These are phyloP conservation scores for Microcaecilia unicolor DNA, from an alignment of 2,797 vertebrate genomes.

Conservation along the genomic window DNA sequence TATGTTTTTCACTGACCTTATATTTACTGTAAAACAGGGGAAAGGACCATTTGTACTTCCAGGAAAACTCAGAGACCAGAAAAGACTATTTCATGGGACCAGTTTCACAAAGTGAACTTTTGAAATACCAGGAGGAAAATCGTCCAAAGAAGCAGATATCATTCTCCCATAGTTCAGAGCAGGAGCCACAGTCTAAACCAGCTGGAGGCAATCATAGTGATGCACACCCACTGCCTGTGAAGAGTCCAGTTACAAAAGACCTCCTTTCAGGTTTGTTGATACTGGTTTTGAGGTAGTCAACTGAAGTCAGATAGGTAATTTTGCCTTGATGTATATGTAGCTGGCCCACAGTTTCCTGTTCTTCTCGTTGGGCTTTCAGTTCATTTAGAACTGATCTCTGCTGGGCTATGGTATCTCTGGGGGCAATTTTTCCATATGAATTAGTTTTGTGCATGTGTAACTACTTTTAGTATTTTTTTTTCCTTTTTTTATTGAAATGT, in stretches of 20 bases:
- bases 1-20: too few species aligned
- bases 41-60: conserved; percentile 68
- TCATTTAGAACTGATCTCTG: too few species aligned
- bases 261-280: conserved; percentile 67
- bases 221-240: conserved; percentile 12
- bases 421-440: too few species aligned
- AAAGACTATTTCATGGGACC: conserved; percentile 15
- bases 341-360: too few species aligned
- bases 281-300: too few species aligned
- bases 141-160: neutral
- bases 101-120: neutral
- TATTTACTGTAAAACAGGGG: conserved; percentile 52
- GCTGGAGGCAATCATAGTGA: conserved; percentile 9
- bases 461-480: too few species aligned
- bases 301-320: too few species aligned
- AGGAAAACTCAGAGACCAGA: conserved; percentile 41
- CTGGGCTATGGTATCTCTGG: too few species aligned
- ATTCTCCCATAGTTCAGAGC: neutral
- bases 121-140: neutral
- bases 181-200: conserved; percentile 1
- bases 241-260: conserved; percentile 47
- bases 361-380: too few species aligned
- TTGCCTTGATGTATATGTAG: too few species aligned
- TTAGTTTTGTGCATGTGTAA: too few species aligned
- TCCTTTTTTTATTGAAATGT: too few species aligned